Conservation (phyloP, 1,140 invertebrate species). For the Brachionus sp. region DNA sequence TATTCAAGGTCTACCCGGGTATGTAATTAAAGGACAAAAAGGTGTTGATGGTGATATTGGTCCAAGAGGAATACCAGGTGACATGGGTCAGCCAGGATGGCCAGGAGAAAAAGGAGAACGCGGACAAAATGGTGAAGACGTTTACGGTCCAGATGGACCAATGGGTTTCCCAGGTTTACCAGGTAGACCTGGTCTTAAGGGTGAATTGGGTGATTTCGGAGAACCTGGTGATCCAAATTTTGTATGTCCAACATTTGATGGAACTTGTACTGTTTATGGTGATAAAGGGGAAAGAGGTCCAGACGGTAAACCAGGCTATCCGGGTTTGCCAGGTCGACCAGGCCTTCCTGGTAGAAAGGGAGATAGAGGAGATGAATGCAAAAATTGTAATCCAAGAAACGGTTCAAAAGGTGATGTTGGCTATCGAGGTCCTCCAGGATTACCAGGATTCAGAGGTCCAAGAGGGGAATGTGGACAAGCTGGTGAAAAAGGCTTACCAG, state of each 20-base stretch:
- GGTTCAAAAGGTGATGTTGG: constrained; percentile 28
- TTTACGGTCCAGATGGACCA: constrained; percentile 17
- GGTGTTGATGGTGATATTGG: background rate
- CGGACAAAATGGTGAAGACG: background rate
- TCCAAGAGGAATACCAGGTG: background rate
- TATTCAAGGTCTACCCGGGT: constrained; percentile 9
- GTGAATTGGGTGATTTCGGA: background rate
- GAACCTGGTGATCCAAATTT: constrained; percentile 33
- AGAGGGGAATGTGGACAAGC: constrained; percentile 7
- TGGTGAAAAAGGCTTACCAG: constrained; percentile 15
- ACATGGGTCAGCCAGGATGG: constrained; percentile 11
- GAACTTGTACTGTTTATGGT: background rate
- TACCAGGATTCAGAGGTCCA: background rate
- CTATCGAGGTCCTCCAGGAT: background rate
- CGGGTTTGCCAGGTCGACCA: background rate
- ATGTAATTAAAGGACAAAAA: background rate
- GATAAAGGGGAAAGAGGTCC: background rate
- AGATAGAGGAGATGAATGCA: constrained; percentile 19
- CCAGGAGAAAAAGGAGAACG: background rate
- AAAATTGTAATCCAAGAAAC: constrained; percentile 12
- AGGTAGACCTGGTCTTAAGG: background rate
- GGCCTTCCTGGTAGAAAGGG: background rate
- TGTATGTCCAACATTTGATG: constrained; percentile 8
- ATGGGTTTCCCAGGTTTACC: constrained; percentile 10
- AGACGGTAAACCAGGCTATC: background rate